Evolutionary conservation across 1,140 invertebrate species (phyloP), one percentile per base, ranked within the genome.

Genomic region (Plectrocnemia conspersa): DNA sequence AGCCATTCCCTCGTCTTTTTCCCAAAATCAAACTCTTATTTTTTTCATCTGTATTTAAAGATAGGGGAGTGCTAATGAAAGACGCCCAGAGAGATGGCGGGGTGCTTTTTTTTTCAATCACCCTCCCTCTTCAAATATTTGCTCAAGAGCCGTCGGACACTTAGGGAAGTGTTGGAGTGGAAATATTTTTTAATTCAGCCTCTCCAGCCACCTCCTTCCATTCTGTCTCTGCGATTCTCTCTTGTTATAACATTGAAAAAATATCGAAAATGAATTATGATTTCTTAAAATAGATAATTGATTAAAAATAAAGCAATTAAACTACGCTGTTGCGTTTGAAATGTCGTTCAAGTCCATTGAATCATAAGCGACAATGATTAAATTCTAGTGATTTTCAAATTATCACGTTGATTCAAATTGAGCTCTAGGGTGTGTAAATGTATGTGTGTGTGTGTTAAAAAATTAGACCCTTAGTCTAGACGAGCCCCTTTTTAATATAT

Each of bases 111-210:
- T 54, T 54, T 45, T 38, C 33, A 50, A 38, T 38, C 33, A 38
- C 47, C 47, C 41, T 40, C 42, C 47, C 48, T 52, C 55, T 57
- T 57, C 55, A 57, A 57, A 57, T 57, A 57, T 57, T 57, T 57
- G 55, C 55, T 40, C 27, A 57, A 57, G 55, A 44, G 47, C 41
- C 55, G 48, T 38, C 55, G 55, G 55, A 57, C 55, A 57, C 55
- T 57, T 57, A 57, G 47, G 47, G 48, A 52, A 56, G 54, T 56
- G 54, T 56, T 50, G 54, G 44, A 57, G 55, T 57, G 55, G 55
- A 57, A 57, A 57, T 35, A 52, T 52, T 52, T 44, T 52, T 52
- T 44, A 52, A 52, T 52, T 52, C 50, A 22, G 11, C 16, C 25
- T 42, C 49, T 29, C 27, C 11, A 35, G 32, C 23, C 19, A 29